phyloP scores from a whole-genome alignment of 2,797 vertebrate genomes.

The Leucoraja ocellata region DNA sequence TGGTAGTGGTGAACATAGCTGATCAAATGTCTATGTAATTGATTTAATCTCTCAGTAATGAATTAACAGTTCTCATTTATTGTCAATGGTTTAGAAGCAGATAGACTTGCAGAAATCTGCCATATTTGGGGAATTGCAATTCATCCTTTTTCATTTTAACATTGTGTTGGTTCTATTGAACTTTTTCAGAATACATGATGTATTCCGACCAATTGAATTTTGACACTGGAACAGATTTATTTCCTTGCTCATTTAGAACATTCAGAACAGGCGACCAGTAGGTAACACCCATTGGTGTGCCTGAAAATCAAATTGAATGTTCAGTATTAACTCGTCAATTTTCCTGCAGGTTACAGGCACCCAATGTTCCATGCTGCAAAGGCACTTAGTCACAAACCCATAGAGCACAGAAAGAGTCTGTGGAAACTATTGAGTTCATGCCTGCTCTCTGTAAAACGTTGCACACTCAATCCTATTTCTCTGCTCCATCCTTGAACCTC shows the following conservation, averaged over 20 bases:
- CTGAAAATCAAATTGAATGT: background rate
- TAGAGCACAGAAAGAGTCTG: too few relatives aligned
- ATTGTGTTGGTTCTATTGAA: background rate
- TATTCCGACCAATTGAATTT: background rate
- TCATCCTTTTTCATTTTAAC: background rate
- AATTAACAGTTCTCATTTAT: constrained; percentile 1
- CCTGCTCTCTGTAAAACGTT: too few relatives aligned
- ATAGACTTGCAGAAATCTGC: background rate
- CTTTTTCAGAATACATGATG: background rate
- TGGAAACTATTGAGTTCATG: too few relatives aligned
- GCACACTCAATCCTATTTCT: too few relatives aligned
- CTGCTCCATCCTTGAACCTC: too few relatives aligned
- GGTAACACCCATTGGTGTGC: background rate
- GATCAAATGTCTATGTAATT: constrained; percentile 17
- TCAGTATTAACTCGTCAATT: background rate
- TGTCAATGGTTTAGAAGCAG: background rate
- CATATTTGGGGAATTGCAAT: background rate
- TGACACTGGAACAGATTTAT: background rate
- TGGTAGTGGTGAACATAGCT: background rate
- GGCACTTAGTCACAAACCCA: background rate
- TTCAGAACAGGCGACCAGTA: background rate
- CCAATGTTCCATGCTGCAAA: background rate
- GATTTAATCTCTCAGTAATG: background rate
- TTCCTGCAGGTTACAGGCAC: background rate
- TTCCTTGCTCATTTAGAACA: background rate